A percentile compares a stretch with the other conserved stretches of the same genome.
These are phyloP conservation scores for Ophion costatus DNA, from an alignment of 2,888 invertebrate species.

Conservation along the genomic window DNA sequence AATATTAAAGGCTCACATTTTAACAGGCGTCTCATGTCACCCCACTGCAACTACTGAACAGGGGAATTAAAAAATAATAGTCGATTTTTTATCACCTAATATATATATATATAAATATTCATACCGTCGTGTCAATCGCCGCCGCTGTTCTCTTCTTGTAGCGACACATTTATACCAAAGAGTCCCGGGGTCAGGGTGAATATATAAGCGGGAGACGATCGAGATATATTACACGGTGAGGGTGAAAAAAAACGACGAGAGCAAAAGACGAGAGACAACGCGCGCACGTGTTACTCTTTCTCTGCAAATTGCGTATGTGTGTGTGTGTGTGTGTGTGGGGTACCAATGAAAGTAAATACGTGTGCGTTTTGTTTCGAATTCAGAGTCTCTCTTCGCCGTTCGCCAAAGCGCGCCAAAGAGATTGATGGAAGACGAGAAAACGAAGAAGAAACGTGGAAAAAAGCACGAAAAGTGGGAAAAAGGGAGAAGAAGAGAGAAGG, in stretches of 20 bases:
- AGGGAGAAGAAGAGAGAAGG: constrained; percentile 40
- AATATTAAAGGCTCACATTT: no score
- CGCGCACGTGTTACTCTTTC: constrained; percentile 52
- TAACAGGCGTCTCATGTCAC: no score
- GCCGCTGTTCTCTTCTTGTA: constrained; percentile 45
- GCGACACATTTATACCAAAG: constrained; percentile 65
- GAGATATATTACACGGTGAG: constrained; percentile 37
- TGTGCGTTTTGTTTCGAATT: constrained; percentile 51
- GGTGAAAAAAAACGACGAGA: constrained; percentile 40
- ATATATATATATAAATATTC: constrained; percentile 15
- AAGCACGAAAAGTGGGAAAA: constrained; percentile 10
- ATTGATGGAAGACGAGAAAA: constrained; percentile 65
- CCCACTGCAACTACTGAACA: no score
- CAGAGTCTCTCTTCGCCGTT: constrained; percentile 38
- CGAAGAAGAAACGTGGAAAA: constrained; percentile 58
- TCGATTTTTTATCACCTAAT: constrained; percentile 16
- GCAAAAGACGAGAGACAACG: constrained; percentile 52
- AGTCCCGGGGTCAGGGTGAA: constrained; percentile 60
- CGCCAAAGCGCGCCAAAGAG: constrained; percentile 62
- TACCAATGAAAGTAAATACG: neutral
- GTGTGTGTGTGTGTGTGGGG: constrained; percentile 18
- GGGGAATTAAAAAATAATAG: no score
- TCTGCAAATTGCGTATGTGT: constrained; percentile 35
- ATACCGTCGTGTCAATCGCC: constrained; percentile 28
- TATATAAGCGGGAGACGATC: constrained; percentile 55